phyloP scores from a whole-genome alignment of 2,113 vertebrate genomes.

The Seriola rivoliana region DNA sequence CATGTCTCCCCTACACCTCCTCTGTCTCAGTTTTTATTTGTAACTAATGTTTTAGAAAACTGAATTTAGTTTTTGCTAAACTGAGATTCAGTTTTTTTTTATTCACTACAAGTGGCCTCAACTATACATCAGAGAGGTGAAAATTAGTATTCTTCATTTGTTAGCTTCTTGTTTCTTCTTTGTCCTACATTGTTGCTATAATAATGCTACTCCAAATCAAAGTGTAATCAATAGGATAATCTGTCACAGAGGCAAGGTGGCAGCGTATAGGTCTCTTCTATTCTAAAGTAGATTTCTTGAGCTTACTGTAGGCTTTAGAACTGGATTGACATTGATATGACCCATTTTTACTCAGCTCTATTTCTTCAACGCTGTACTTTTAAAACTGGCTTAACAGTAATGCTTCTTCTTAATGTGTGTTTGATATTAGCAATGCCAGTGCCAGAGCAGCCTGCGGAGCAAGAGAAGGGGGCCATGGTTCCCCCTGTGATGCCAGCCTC shows the following conservation, averaged over 20 bases:
- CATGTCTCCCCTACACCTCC: not conserved
- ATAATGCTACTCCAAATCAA: not conserved
- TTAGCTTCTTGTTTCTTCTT: too few species aligned
- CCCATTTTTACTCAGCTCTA: not conserved
- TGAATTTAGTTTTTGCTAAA: too few species aligned
- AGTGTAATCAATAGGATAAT: constrained; percentile 11
- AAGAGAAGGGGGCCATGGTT: constrained; percentile 93
- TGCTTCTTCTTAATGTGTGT: constrained; percentile 69
- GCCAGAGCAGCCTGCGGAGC: constrained; percentile 94
- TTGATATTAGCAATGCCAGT: constrained; percentile 91
- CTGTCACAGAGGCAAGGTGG: not conserved
- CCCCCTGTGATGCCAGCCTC: constrained; percentile 92
- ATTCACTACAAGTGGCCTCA: too few species aligned
- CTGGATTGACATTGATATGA: not conserved
- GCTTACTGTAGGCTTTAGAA: not conserved
- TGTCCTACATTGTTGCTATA: not conserved
- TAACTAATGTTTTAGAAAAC: too few species aligned
- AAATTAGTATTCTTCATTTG: not conserved
- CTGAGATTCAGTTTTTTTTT: too few species aligned
- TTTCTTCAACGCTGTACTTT: not conserved
- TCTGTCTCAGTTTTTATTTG: not conserved
- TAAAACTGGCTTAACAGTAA: not conserved
- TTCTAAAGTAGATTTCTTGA: not conserved
- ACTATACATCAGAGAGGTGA: not conserved
- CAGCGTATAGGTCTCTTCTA: not conserved